Conservation (phyloP, 2,797 vertebrate species). For the Myripristis murdjan region DNA sequence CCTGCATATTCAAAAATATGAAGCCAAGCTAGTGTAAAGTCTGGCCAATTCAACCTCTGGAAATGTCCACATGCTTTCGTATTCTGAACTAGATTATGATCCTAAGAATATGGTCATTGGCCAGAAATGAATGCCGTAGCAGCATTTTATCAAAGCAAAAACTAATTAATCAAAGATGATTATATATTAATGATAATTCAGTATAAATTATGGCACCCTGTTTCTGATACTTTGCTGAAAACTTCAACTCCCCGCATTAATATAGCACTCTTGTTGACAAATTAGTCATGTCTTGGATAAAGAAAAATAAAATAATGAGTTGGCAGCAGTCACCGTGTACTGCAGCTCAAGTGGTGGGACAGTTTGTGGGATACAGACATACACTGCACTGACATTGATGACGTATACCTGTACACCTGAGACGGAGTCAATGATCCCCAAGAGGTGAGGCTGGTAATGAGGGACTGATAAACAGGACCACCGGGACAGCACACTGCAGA, state of each 20-base stretch:
- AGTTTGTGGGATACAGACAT: neutral
- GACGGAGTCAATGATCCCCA: too few species aligned
- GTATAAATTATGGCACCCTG: too few species aligned
- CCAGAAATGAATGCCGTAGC: neutral
- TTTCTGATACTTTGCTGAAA: too few species aligned
- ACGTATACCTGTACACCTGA: neutral
- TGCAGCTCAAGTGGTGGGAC: neutral
- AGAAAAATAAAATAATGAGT: neutral
- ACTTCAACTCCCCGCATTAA: too few species aligned
- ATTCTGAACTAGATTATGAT: neutral
- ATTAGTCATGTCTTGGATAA: neutral
- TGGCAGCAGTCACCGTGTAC: neutral
- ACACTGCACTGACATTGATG: neutral
- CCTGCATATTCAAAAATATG: slow-evolving; percentile 41
- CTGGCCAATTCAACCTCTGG: slow-evolving; percentile 28
- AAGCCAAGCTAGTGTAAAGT: slow-evolving; percentile 25
- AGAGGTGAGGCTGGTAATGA: too few species aligned
- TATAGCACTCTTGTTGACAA: neutral
- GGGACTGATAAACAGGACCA: too few species aligned
- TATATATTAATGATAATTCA: neutral
- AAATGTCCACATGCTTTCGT: slow-evolving; percentile 27
- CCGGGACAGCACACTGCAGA: too few species aligned
- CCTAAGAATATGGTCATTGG: neutral
- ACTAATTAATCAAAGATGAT: neutral
- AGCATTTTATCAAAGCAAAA: neutral